These are phyloP conservation scores for Zeuzera pyrina DNA, from an alignment of 2,888 invertebrate species.

Conservation along the genomic window DNA sequence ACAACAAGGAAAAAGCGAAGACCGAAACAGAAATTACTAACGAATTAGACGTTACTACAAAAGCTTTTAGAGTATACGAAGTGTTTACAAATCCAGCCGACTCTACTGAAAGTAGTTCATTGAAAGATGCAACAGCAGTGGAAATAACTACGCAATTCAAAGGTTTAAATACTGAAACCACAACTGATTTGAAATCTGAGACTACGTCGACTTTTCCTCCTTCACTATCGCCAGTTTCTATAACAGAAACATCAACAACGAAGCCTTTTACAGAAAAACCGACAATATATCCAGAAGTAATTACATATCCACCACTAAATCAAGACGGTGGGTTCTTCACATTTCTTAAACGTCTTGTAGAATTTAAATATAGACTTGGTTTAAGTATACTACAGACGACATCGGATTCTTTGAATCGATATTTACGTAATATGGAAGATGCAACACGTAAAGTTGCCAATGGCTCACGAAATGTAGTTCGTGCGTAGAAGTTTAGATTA, in stretches of 20 bases:
- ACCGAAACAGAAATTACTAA: conserved; percentile 33
- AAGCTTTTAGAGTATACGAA: conserved; percentile 52
- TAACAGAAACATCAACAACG: conserved; percentile 17
- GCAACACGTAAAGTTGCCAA: conserved; percentile 34
- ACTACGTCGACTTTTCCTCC: conserved; percentile 49
- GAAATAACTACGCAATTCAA: conserved; percentile 36
- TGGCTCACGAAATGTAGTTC: too few species aligned
- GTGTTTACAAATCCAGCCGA: conserved; percentile 37
- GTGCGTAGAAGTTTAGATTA: too few species aligned
- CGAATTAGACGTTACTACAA: conserved; percentile 45
- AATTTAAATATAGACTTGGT: conserved; percentile 79
- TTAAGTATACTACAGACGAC: conserved; percentile 78
- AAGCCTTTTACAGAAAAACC: conserved; percentile 27
- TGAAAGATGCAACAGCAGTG: conserved; percentile 19
- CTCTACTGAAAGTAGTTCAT: conserved; percentile 23
- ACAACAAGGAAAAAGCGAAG: conserved; percentile 26
- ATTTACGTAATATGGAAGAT: conserved; percentile 74
- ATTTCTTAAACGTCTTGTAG: conserved; percentile 76
- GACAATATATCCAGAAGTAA: conserved; percentile 40
- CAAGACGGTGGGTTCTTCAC: conserved; percentile 67
- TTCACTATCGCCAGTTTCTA: conserved; percentile 27
- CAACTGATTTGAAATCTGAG: conserved; percentile 48
- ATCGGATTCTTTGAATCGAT: conserved; percentile 77
- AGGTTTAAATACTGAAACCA: conserved; percentile 47
- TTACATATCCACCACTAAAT: conserved; percentile 52